Evolutionary conservation across 2,113 vertebrate species (phyloP), one percentile per base, ranked within the genome.

Genomic region (Ophthalmolycus amberensis): DNA sequence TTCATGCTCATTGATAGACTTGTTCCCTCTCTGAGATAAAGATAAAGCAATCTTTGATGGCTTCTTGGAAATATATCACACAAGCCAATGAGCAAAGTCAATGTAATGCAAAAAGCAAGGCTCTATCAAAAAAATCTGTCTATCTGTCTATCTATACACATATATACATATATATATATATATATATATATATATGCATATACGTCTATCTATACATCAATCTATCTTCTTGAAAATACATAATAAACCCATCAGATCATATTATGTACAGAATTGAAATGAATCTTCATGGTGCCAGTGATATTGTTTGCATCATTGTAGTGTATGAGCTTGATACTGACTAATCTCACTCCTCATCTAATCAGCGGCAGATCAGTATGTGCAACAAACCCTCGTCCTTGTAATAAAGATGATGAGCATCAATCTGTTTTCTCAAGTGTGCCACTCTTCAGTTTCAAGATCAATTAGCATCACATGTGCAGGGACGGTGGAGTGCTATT

Each of bases 381-480:
- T 77, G 79, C 62, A 75, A 63, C 79, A 77, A 72, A 60, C 34
- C 56, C 65, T 75, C 72, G 16, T 34, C 52, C 22, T 48, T 83
- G 75, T 64, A 80, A 76, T 71, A 71, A 77, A 86, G 59, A 75
- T 67, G 75, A 84, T 74, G 72, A 85, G 70, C 67, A 76, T 86
- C 71, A 82, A 25, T 83, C 83, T 85, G 77, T 77, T 77, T 85
- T 77, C 79, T 85, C 70, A 63, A 84, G 83, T 77, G 77, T 2
- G 5, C 34, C n/a, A 22, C 83, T 83, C 80, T 79, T 81, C 67
- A 80, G 54, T 74, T 75, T 81, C 78, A 66, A 87, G 65, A 85
- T 84, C 71, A 83, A 87, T 86, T 88, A 85, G 70, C 34, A 15
- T 79, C 75, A 79, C 77, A 75, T 38, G 10, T 34, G 73, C 32